Evolutionary conservation across 2,113 vertebrate species (phyloP), one percentile per base, ranked within the genome.

Genomic region (Empidonax traillii): DNA sequence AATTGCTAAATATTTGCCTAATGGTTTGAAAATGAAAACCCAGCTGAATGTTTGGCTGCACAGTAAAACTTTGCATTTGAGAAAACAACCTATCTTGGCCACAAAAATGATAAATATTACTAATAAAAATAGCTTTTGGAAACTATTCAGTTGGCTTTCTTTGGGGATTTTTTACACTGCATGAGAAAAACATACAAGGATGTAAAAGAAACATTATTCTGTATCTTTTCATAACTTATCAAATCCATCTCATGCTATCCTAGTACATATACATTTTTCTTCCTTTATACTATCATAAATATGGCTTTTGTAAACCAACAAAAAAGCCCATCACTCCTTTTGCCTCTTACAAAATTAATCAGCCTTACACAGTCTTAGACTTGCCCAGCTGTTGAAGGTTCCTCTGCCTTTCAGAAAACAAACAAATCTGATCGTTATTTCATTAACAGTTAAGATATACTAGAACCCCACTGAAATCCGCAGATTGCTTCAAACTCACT

Each of bases 101-200:
- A 89, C 52, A 91, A 82, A 94, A 90, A 6, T 7, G 4, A 94
- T 90, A 94, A 94, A 89, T 93, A 94, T 84, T 87, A 72, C 82
- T 94, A 96, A 95, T 94, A 89, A 96, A 96, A 90, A 96, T 80
- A 90, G 69, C 37, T 73, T 87, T 82, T 97, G 96, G 86, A 97
- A 74, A 84, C 35, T 27, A 47, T 81, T 92, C 91, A 55, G 51
- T 77, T 94, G 87, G 93, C 79, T 56, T 81, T 35, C 46, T 89
- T 94, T 55, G 37, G 80, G 14, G 21, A 67, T 39, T 52, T 87
- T 94, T 94, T 83, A 77, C 20, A 67, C n/a, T 49, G 17, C 47
- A 83, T 65, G 59, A 84, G 67, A 90, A 95, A 94, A 95, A 89
- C 5, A 2, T 53, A 69, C 7, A 69, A 58, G 56, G 51, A 91